phyloP scores from a whole-genome alignment of 2,113 vertebrate genomes.

The Myotis brandtii region DNA sequence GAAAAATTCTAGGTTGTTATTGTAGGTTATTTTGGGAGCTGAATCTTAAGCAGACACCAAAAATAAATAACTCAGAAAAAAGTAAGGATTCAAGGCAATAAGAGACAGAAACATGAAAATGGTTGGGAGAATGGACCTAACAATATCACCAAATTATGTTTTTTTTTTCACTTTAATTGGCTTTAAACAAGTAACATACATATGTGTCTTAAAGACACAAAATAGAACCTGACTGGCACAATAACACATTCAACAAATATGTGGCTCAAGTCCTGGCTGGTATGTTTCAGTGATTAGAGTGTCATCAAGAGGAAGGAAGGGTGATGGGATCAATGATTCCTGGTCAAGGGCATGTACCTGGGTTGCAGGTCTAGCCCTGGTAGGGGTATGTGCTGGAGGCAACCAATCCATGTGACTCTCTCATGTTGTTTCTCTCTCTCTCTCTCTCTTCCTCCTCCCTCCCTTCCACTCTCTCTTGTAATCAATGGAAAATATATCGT shows the following conservation, averaged over 20 bases:
- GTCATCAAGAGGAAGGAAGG: too few species aligned
- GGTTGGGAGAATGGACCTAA: neutral
- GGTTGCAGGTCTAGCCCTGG: too few species aligned
- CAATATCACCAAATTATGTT: neutral
- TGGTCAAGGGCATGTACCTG: too few species aligned
- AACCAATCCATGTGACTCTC: too few species aligned
- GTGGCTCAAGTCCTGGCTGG: neutral
- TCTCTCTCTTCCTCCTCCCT: too few species aligned
- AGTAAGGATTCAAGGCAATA: neutral
- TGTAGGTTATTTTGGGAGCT: neutral
- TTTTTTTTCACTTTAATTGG: neutral
- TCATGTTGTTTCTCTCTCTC: too few species aligned
- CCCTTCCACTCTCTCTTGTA: too few species aligned
- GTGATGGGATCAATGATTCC: too few species aligned
- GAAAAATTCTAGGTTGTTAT: neutral
- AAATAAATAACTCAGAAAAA: constrained; percentile 5
- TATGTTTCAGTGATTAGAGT: too few species aligned
- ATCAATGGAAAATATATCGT: too few species aligned
- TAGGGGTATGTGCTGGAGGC: too few species aligned
- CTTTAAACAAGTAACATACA: neutral
- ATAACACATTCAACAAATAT: neutral
- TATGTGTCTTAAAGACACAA: neutral
- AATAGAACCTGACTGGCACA: neutral
- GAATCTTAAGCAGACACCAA: neutral
- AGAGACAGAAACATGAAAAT: neutral